Base-by-base conservation (phyloP, 2,888 invertebrate species). In the Neuroscelio doddi region DNA sequence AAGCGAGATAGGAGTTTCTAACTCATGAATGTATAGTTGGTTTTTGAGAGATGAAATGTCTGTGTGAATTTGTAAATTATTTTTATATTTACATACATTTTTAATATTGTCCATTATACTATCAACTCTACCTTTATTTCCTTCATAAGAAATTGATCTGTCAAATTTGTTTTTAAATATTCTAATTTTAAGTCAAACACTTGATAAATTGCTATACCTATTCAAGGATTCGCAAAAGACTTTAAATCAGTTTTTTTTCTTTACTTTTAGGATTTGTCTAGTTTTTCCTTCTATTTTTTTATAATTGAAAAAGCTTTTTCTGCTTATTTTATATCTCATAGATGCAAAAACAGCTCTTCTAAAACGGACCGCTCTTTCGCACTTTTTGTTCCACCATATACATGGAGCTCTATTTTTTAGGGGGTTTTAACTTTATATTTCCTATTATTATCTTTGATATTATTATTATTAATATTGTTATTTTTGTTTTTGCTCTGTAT, bases 351-450 rank as follows among this genome's bases (percentile, higher is more conserved):
- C 44, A 10, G 65, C 63, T 39, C 45, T 63, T 3, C 63, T 7
- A 5, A 50, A 3, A 0, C 64, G 15, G 2, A 52, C 14, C 0
- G 39, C 61, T 14, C 27, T 64, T 0, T 45, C 38, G 26, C 69
- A 69, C 3, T 42, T 27, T 3, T 55, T 55, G 15, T 64, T 69
- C 66, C 66, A 69, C 61, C 69, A 66, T 0, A 58, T 57, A 14
- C 58, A 53, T 24, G 32, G 32, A 10, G 32, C 32, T 32, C 12
- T 32, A 12, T 32, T 32, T 2, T 32, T 3, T 32, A n/a, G n/a
- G n/a, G n/a, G n/a, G n/a, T 32, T 32, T 8, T 12, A 8, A 26
- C 8, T 26, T 26, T 26, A 5, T 26, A 8, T 4, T 26, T 8
- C 26, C n/a, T n/a, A n/a, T n/a, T n/a, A n/a, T n/a, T n/a, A n/a